These are phyloP conservation scores for Trisateles emortualis DNA, from an alignment of 2,888 invertebrate genomes.

Conservation along the genomic window DNA sequence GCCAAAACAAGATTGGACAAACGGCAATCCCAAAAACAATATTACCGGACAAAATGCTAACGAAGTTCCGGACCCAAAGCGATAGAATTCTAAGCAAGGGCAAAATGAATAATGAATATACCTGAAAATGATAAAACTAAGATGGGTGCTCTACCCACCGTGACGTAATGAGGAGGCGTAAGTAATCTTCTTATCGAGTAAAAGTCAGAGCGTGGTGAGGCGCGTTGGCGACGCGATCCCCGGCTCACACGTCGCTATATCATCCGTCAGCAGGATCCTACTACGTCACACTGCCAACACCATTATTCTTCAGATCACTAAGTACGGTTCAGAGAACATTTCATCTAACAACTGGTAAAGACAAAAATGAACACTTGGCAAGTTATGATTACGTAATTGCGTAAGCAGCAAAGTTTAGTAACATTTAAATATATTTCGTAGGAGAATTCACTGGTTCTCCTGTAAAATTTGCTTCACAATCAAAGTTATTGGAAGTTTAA, in stretches of 20 bases:
- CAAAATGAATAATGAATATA: slow-evolving; percentile 37
- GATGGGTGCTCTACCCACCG: slow-evolving; percentile 6
- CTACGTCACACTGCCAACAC: slow-evolving; percentile 4
- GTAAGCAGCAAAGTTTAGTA: background rate
- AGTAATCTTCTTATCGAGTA: slow-evolving; percentile 49
- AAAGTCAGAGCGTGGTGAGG: slow-evolving; percentile 23
- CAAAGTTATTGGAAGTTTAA: slow-evolving; percentile 7
- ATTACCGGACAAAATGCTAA: slow-evolving; percentile 21
- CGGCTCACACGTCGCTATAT: slow-evolving; percentile 28
- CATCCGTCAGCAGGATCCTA: slow-evolving; percentile 43
- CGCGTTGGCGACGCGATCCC: slow-evolving; percentile 5
- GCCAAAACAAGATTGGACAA: background rate
- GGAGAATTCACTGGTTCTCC: background rate
- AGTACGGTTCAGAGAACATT: slow-evolving; percentile 8
- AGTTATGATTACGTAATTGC: slow-evolving; percentile 2
- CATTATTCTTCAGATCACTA: slow-evolving; percentile 13
- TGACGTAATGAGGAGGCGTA: slow-evolving; percentile 28
- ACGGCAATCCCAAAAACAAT: slow-evolving; percentile 15
- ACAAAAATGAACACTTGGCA: background rate
- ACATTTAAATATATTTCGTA: background rate
- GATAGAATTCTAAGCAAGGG: slow-evolving; percentile 10
- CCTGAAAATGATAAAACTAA: slow-evolving; percentile 25
- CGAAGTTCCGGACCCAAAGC: slow-evolving; percentile 7
- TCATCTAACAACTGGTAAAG: background rate
- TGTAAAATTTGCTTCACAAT: background rate